Base-by-base conservation (phyloP, 1,140 invertebrate species). In the Bathynomus jamesi region DNA sequence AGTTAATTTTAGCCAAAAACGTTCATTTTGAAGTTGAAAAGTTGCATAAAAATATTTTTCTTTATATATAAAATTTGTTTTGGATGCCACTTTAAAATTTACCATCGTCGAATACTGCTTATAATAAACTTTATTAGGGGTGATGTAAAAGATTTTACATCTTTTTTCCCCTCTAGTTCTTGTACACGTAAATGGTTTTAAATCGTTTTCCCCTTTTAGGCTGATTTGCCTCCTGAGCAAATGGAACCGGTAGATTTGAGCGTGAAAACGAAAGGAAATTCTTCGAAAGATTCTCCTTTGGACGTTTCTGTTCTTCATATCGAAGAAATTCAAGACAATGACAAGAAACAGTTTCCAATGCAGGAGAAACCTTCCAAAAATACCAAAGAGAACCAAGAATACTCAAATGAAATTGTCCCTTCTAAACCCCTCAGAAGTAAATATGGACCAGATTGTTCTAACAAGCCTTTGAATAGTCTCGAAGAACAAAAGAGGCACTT, bases 241-340 rank as follows among this genome's bases (percentile, higher is more conserved):
- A 81, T 82, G 78, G 82, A 83, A 74, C 82, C 82, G 13, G 82
- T 83, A 46, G 82, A 83, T 74, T 78, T 83, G 30, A 82, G 81
- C 17, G 81, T 84, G n/a, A 84, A 61, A 28, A 65, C 62, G 27
- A 71, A 27, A 25, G 29, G 29, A 28, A 65, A 27, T 65, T 65
- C 63, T n/a, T 27, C 27, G 5, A 30, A 65, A 28, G 63, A 65
- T 13, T 10, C n/a, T 28, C n/a, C 25, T n/a, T 28, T 30, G n/a
- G 63, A 30, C n/a, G 21, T 28, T 3, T 28, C 21, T 3, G n/a
- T 28, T 28, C 63, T 65, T 28, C 27, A 65, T 27, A 28, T 11
- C 21, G 40, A 53, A 53, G 5, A 11, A 11, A 17, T 53, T 53
- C 40, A 21, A 1, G 40, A 53, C 13, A 2, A 11, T 53, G 40